Evolutionary conservation across 1,140 invertebrate species (phyloP), one percentile per base, ranked within the genome.

Genomic region (Panagrolaimus sp.): DNA sequence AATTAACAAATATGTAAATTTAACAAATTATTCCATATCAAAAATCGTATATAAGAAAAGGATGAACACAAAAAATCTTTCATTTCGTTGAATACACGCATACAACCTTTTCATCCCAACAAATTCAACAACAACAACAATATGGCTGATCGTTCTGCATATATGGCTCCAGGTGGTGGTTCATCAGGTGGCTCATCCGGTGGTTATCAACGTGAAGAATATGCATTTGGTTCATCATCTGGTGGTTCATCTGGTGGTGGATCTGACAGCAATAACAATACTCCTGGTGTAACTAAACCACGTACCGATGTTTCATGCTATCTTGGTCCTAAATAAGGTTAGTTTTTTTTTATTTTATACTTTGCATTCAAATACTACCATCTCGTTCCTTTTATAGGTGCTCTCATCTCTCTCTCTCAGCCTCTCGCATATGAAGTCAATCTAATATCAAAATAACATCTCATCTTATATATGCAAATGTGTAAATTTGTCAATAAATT

Each of bases 231-330:
- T 16, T 57, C n/a, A n/a, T n/a, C n/a, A n/a, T n/a, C n/a, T n/a
- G n/a, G n/a, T n/a, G n/a, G n/a, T n/a, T n/a, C n/a, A n/a, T n/a
- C 51, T 27, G 20, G 20, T 27, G 51, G 51, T 27, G 51, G 51
- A 38, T 38, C 31, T 38, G 31, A 38, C 7, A 38, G 7, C n/a
- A 27, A 27, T 8, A 25, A 25, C 14, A 25, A 25, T 14, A 16
- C 20, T 20, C 14, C 14, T 13, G 51, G 51, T 13, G 20, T 9
- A 20, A 16, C 20, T 16, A 57, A 57, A 27, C 51, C 51, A 20
- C 51, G 51, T 57, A 27, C 51, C 51, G 51, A 57, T 57, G 51
- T 57, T 20, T 57, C 51, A 27, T 57, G 51, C 51, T 57, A 57
- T 27, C 51, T 57, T 57, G 51, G 51, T 27, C 51, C 51, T 27